Percentiles rank a stretch among this genome's conserved stretches.
Conservation (phyloP, 2,888 invertebrate species). For the Margaritifera margaritifera region DNA sequence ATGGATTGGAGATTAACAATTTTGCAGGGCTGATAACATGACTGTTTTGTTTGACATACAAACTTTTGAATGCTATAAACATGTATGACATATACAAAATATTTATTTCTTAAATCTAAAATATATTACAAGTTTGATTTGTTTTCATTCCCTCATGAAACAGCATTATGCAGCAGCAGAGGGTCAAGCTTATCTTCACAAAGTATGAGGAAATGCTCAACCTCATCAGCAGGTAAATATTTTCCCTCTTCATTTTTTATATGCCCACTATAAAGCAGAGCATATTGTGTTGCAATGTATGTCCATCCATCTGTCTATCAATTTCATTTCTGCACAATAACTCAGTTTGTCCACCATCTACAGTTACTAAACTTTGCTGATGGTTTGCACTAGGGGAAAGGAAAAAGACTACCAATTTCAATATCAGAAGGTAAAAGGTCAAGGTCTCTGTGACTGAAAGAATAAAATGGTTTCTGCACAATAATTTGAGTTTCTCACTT, state of each 20-base stretch:
- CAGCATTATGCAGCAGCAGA: conserved; percentile 79
- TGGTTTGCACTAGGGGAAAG: too few species aligned
- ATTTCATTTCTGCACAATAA: neutral
- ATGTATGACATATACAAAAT: neutral
- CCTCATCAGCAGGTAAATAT: conserved; percentile 77
- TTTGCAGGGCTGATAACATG: too few species aligned
- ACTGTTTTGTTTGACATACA: neutral
- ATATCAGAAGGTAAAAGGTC: too few species aligned
- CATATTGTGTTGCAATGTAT: too few species aligned
- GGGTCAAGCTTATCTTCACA: conserved; percentile 80
- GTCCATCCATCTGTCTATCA: neutral
- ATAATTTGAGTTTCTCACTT: too few species aligned
- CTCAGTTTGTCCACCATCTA: too few species aligned
- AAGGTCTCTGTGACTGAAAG: too few species aligned
- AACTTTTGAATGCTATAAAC: neutral
- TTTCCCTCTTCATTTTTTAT: neutral
- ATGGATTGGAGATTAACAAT: too few species aligned
- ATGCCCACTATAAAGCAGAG: too few species aligned
- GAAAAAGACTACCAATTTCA: too few species aligned
- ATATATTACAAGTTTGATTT: neutral
- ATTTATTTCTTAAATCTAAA: neutral
- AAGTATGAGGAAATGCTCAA: conserved; percentile 83
- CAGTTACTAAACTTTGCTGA: too few species aligned
- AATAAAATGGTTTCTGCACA: too few species aligned
- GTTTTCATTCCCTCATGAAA: conserved; percentile 6